A percentile compares a stretch with the other conserved stretches of the same genome.
Conservation (phyloP, 1,140 invertebrate genomes). For the Zaprionus ghesquierei region DNA sequence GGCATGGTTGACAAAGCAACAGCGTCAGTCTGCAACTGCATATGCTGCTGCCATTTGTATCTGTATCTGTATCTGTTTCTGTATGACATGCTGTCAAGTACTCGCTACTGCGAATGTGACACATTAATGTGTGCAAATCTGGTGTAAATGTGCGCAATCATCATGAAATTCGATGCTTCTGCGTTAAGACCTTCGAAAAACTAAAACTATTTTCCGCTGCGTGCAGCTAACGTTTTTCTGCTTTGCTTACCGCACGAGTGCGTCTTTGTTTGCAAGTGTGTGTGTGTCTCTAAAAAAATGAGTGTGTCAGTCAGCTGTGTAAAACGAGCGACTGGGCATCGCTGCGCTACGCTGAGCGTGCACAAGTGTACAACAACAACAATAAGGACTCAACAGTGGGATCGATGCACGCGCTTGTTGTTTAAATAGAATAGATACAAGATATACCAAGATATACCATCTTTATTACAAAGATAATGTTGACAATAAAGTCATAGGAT, state of each 20-base stretch:
- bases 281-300: not conserved
- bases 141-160: conserved; percentile 51
- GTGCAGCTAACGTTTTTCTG: conserved; percentile 23
- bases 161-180: conserved; percentile 52
- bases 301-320: conserved; percentile 11
- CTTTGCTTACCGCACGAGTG: conserved; percentile 57
- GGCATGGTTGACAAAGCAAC: conserved; percentile 1
- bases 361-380: conserved; percentile 60
- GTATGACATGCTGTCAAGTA: conserved; percentile 1
- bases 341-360: conserved; percentile 50
- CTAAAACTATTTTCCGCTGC: conserved; percentile 41
- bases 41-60: not conserved
- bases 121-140: conserved; percentile 21
- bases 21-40: conserved; percentile 13
- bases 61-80: conserved; percentile 4
- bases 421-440: not conserved
- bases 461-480: too few relatives aligned
- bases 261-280: conserved; percentile 26
- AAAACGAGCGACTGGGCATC: conserved; percentile 20
- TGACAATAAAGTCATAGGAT: too few relatives aligned
- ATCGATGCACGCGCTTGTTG: conserved; percentile 52
- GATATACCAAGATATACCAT: too few relatives aligned
- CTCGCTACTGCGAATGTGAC: not conserved
- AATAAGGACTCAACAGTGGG: conserved; percentile 28
- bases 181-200: conserved; percentile 24